Evolutionary conservation across 2,888 invertebrate genomes (phyloP), one percentile per base, ranked within the genome.

Genomic region (Octonoba sinensis): DNA sequence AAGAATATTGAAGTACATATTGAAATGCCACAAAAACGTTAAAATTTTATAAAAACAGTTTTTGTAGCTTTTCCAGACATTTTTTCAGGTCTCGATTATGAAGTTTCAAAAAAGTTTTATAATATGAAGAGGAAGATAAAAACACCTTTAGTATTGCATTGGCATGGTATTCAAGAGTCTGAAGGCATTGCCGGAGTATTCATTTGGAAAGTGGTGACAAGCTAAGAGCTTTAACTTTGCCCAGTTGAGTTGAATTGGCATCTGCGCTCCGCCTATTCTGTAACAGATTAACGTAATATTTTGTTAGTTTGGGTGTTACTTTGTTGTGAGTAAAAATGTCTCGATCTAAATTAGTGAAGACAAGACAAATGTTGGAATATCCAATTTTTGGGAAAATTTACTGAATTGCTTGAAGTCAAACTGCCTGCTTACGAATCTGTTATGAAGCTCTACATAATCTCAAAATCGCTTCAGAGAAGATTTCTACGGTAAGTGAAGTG

Each of bases 291-390:
- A 54, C 16, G 8, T 54, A n/a, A n/a, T n/a, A n/a, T n/a, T n/a
- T n/a, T n/a, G n/a, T n/a, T n/a, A n/a, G n/a, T n/a, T n/a, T n/a
- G 54, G 16, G 54, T 54, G 54, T 18, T 54, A 54, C 8, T 54
- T 54, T 54, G 54, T 54, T 54, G 54, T 54, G 54, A 54, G 54
- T 54, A 54, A 54, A 54, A 54, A 54, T 54, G 54, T 16, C 54
- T 54, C 54, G 18, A 15, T 54, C 54, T 54, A 54, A 54, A 54
- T 54, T 54, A 54, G 54, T 54, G 54, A 54, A 15, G 54, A 54
- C 6, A 54, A 54, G 54, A 54, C 6, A 54, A 54, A 54, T 54
- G 18, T 54, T 16, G 54, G 16, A 54, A 54, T 54, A 18, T 15
- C 11, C 16, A 6, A 54, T 54, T 11, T 54, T 54, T 54, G 6